Percentiles rank a stretch among this genome's conserved stretches.
phyloP scores from a whole-genome alignment of 2,888 invertebrate genomes.

The Unio delphinus region DNA sequence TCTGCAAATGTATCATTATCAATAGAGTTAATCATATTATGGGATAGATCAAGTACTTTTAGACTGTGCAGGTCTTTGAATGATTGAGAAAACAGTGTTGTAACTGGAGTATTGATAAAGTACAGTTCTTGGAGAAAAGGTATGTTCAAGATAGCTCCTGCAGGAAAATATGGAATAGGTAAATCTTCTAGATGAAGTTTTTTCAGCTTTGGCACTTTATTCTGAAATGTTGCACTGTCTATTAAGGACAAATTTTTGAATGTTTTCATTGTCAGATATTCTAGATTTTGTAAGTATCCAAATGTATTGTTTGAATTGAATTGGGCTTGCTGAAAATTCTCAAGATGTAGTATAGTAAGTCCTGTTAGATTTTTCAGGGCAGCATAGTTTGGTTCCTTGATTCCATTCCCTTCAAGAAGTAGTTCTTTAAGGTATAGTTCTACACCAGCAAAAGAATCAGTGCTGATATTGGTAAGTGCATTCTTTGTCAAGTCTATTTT shows the following conservation, averaged over 20 bases:
- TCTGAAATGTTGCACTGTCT: slow-evolving; percentile 9
- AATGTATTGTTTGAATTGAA: slow-evolving; percentile 16
- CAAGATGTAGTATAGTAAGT: slow-evolving; percentile 34
- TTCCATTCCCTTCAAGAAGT: slow-evolving; percentile 75
- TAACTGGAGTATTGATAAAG: slow-evolving; percentile 15
- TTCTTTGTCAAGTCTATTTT: slow-evolving; percentile 89
- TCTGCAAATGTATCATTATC: slow-evolving; percentile 16
- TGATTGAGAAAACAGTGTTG: slow-evolving; percentile 6
- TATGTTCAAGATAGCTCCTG: slow-evolving; percentile 13
- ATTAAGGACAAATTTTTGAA: slow-evolving; percentile 12
- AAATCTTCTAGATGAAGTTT: slow-evolving; percentile 10
- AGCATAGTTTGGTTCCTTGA: slow-evolving; percentile 16
- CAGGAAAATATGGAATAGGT: slow-evolving; percentile 15
- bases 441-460: slow-evolving; percentile 86
- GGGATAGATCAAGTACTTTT: slow-evolving; percentile 10
- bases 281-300: slow-evolving; percentile 27
- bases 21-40: slow-evolving; percentile 13
- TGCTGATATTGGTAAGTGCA: slow-evolving; percentile 84
- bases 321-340: slow-evolving; percentile 21
- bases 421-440: slow-evolving; percentile 86
- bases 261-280: slow-evolving; percentile 29
- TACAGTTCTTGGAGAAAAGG: slow-evolving; percentile 8
- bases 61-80: slow-evolving; percentile 19
- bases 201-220: slow-evolving; percentile 4
- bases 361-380: slow-evolving; percentile 29